These are phyloP conservation scores for Drosophila bunnanda DNA, from an alignment of 2,888 invertebrate genomes.

Conservation along the genomic window DNA sequence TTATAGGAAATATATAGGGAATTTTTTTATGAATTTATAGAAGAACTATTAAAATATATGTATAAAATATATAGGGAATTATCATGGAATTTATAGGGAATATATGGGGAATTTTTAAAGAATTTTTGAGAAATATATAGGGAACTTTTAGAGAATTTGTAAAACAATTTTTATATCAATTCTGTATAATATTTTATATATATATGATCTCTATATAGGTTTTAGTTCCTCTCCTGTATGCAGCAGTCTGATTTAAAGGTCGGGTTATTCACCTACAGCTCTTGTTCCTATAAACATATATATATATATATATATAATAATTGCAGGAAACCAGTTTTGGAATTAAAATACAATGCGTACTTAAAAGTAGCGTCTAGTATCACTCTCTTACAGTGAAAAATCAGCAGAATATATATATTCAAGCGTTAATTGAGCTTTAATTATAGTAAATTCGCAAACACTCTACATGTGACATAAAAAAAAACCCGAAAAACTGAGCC, in stretches of 20 bases:
- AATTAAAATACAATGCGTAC: conserved; percentile 35
- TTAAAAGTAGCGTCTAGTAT: conserved; percentile 18
- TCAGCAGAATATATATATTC: conserved; percentile 17
- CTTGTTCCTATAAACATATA: neutral
- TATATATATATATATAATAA: conserved; percentile 1
- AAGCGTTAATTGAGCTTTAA: conserved; percentile 44
- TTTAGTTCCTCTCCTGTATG: neutral
- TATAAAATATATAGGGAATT: too few species aligned
- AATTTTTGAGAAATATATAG: neutral
- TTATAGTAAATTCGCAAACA: conserved; percentile 32
- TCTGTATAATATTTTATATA: rapidly evolving
- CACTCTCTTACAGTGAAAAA: conserved; percentile 18
- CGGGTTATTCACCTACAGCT: neutral
- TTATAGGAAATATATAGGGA: too few species aligned
- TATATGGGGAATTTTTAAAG: neutral
- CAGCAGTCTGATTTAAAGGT: neutral
- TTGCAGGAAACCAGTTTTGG: conserved; percentile 45
- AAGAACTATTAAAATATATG: too few species aligned
- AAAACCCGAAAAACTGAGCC: conserved; percentile 18
- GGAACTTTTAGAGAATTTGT: too few species aligned
- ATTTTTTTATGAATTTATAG: too few species aligned
- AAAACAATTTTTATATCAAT: neutral
- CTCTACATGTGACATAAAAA: conserved; percentile 31
- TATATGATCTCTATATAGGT: neutral
- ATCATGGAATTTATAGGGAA: neutral